phyloP scores from a whole-genome alignment of 2,888 invertebrate genomes.

The Xanthia icteritia region DNA sequence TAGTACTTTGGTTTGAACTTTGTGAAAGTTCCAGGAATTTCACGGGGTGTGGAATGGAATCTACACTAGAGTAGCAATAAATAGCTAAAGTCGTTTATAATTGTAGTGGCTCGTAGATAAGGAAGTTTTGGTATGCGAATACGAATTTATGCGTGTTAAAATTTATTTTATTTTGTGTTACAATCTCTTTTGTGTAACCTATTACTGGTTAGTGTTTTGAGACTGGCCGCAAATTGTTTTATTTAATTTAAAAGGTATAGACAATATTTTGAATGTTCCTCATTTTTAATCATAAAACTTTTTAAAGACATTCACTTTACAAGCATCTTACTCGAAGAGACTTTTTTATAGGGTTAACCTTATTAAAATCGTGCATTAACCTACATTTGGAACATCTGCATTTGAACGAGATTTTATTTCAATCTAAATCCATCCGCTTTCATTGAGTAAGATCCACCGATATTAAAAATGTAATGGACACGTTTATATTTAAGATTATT shows the following conservation, averaged over 20 bases:
- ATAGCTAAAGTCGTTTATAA: constrained; percentile 61
- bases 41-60: constrained; percentile 59
- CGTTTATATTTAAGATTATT: constrained; percentile 7
- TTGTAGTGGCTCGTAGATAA: constrained; percentile 54
- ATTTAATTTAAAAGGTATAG: background rate
- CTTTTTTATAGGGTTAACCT: constrained; percentile 26
- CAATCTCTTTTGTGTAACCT: constrained; percentile 29
- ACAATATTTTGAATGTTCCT: constrained; percentile 1
- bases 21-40: constrained; percentile 67
- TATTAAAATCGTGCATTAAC: constrained; percentile 51
- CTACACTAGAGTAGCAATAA: constrained; percentile 57
- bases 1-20: constrained; percentile 61
- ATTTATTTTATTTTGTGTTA: constrained; percentile 27
- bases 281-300: background rate
- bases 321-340: background rate
- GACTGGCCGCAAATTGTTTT: constrained; percentile 1
- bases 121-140: constrained; percentile 50
- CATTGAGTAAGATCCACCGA: constrained; percentile 48
- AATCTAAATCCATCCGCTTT: constrained; percentile 48
- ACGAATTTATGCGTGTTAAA: constrained; percentile 49
- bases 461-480: constrained; percentile 39
- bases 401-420: constrained; percentile 49
- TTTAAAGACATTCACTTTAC: background rate
- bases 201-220: constrained; percentile 21
- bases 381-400: constrained; percentile 53